Evolutionary conservation across 2,888 invertebrate species (phyloP), one percentile per base, ranked within the genome.

Genomic region (Latrodectus hesperus): DNA sequence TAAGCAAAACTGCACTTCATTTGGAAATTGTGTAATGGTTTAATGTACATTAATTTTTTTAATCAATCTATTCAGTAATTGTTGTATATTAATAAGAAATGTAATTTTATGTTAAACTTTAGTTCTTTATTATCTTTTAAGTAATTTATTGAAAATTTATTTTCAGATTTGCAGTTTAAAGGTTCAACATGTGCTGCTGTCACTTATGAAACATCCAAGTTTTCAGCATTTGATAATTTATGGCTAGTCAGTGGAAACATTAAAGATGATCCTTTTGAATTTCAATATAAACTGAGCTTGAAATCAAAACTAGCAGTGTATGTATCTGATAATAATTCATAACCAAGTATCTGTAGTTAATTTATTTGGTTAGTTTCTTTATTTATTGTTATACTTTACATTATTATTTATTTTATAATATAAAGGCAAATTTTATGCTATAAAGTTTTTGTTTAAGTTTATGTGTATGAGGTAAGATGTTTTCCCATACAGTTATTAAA

Each of bases 221-320:
- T 98, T 93, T 95, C 96, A 73, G 97, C 98, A 78, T 97, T 98
- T 93, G 96, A 96, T 91, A 95, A 96, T 92, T 97, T 97, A 92
- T 98, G 98, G 97, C 96, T 97, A 79, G 96, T 98, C 81, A 97
- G 98, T 93, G 97, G 97, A 1, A 95, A 96, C 92, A 96, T 93
- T 96, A 96, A 93, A 95, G 96, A 89, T 97, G 98, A 93, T 97
- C 98, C 96, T 91, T 95, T 96, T 84, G 95, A 96, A 91, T 95
- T 98, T 93, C 96, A 96, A 80, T 98, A 97, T 92, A 98, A 98
- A 94, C 91, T 93, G 6, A 91, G 91, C 11, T 87, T 92, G 55
- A 92, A 92, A 89, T 91, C 91, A 75, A 91, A 91, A 84, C 73
- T 91, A 22, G 90, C 89, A 17, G 90, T n/a, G 96, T 96, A 92